Evolutionary conservation across 2,113 vertebrate species (phyloP), one percentile per base, ranked within the genome.

Genomic region (Hymenochirus boettgeri): DNA sequence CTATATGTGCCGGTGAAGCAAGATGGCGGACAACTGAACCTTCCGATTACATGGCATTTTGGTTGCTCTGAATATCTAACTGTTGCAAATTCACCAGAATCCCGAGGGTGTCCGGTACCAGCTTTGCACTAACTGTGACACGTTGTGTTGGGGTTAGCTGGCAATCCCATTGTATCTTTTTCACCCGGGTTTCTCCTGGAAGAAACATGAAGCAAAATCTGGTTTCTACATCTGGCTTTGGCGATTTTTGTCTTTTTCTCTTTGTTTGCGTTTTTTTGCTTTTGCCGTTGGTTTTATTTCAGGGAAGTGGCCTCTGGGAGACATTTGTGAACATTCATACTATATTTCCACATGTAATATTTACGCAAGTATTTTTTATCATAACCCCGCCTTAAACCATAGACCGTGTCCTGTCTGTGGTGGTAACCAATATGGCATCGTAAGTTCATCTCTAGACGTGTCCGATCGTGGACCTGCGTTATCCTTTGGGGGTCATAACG

Each of bases 221-320:
- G 62, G 62, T 65, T 65, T 19, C 35, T 65, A 7, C 37, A 65
- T 35, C 15, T 65, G 50, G 62, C 62, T 2, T 21, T 65, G 13
- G 50, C 52, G 2, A 51, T 56, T 26, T 19, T 65, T 9, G 23
- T 29, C 15, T 65, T 65, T n/a, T 21, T 17, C 26, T 8, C 1
- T 56, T 17, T 55, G 33, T 11, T 21, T 56, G 15, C 51, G n/a
- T n/a, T n/a, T n/a, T n/a, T n/a, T n/a, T 51, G 3, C 17, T 65
- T 21, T 26, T n/a, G n/a, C 25, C 3, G 33, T 21, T 12, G 26
- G 22, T 3, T 22, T 56, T 10, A 42, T 55, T 18, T 10, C 35
- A 23, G 19, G 17, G 1, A 50, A 35, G 27, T 63, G 61, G 61
- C 19, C 47, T 2, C 53, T 53, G 3, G 61, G 61, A 13, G 11